Evolutionary conservation across 2,797 vertebrate genomes (phyloP), one percentile per base, ranked within the genome.

Genomic region (Steatocranus sp.): DNA sequence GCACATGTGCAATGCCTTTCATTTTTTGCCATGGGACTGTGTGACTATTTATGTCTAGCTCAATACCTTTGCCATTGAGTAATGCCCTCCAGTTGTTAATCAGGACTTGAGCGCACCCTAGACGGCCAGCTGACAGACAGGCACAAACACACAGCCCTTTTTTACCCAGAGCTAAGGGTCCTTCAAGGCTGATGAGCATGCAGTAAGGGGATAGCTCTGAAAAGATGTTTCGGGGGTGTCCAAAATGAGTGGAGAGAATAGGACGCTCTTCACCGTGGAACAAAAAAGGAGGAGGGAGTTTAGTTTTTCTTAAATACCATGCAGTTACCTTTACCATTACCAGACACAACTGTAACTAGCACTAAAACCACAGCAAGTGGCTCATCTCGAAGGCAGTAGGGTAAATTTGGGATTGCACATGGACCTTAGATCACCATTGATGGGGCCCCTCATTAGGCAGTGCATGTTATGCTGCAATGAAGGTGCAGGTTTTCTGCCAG

Each of bases 31-130:
- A 17, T 46, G 58, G 51, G 58, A 81, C 70, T 78, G 76, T 88
- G 78, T 84, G 77, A 73, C 83, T 75, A 54, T 90, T 91, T 70
- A 48, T 81, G 73, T 92, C 50, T 49, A 80, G 63, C 85, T 91
- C 56, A 74, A 82, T 89, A 87, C 82, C 75, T 76, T 79, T 46
- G 75, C 84, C 84, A 85, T 82, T 83, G 74, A 87, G 88, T 88
- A 87, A 93, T 91, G 81, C 70, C 56, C 63, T 84, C 75, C 85
- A 83, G 89, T 94, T 94, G 83, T 89, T 92, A 90, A 93, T 93
- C 86, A 91, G 87, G 85, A 83, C 70, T 75, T 74, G 88, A 90
- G 76, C 79, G 68, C 76, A 81, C 49, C 81, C 61, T 14, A 87
- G 77, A 86, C 84, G 63, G 77, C 76, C 92, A 93, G 91, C 89